Conservation (phyloP, 2,888 invertebrate species). For the Hypomecis punctinalis region DNA sequence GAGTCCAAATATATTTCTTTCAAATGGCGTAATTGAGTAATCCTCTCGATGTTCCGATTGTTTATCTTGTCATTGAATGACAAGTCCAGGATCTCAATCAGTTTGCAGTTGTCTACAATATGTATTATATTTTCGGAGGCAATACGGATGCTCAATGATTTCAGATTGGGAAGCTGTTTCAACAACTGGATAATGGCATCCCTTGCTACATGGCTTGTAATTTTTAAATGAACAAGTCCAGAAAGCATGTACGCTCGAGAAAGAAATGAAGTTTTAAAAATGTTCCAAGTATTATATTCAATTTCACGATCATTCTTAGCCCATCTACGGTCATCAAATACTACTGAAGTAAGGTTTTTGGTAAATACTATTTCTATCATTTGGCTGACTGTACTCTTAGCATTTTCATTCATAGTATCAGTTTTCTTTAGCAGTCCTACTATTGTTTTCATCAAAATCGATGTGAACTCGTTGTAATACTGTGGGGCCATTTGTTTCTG, state of each 20-base stretch:
- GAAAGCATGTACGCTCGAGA: neutral
- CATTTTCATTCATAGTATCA: too few species aligned
- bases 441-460: neutral
- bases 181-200: neutral
- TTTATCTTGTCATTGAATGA: neutral
- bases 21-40: neutral
- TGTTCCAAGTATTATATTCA: neutral
- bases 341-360: neutral
- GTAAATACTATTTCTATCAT: conserved; percentile 1
- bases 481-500: neutral
- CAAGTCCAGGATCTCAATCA: neutral
- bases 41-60: neutral
- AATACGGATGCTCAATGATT: neutral
- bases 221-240: neutral
- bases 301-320: too few species aligned
- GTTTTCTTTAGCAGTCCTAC: too few species aligned
- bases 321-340: too few species aligned
- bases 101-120: neutral
- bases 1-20: neutral
- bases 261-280: neutral
- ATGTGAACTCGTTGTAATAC: neutral
- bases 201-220: neutral
- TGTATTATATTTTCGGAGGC: neutral
- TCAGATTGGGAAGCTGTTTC: neutral
- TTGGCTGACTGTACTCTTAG: too few species aligned